Base-by-base conservation (phyloP, 2,888 invertebrate genomes). In the Ormyrus nitidulus region DNA sequence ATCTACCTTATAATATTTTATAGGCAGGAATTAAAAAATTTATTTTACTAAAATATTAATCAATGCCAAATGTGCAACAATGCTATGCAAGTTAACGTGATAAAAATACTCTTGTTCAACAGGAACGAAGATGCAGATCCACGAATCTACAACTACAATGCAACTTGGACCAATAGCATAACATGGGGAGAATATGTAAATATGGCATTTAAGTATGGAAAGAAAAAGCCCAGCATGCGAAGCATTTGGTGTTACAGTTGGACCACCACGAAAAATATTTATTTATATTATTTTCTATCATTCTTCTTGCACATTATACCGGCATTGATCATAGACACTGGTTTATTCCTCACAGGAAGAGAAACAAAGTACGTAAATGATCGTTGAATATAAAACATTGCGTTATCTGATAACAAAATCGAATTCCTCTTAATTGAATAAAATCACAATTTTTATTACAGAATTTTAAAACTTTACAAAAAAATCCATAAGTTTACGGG, bases 221-320 rank as follows among this genome's bases (percentile, higher is more conserved):
- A 84, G 34, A 83, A 81, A 74, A 83, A 82, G 11, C 88, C 88
- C 6, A 85, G 84, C 19, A 80, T 84, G 6, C 83, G 83, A 44
- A 86, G 87, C 73, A 85, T 91, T 64, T 90, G 91, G 83, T 89
- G 90, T 71, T 90, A 89, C 84, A 90, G 89, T 83, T 88, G 92
- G 78, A 92, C 93, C 8, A 87, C 92, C 64, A 91, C 92, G 64
- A 86, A 83, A 58, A 88, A 92, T 83, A 91, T 90, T 54, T 91
- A 92, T 84, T 83, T 89, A 46, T 91, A 83, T 75, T 85, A 85
- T 19, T 62, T 93, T 54, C 89, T 93, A 80, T 90, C 92, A 80
- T 91, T 93, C 83, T 88, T 94, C 49, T 92, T 93, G 84, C 95
- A 95, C 88, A 91, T 93, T 81, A 84, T 94, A 75, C 95, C 95